Evolutionary conservation across 2,113 vertebrate genomes (phyloP), one percentile per base, ranked within the genome.

Genomic region (Anguilla japonica): DNA sequence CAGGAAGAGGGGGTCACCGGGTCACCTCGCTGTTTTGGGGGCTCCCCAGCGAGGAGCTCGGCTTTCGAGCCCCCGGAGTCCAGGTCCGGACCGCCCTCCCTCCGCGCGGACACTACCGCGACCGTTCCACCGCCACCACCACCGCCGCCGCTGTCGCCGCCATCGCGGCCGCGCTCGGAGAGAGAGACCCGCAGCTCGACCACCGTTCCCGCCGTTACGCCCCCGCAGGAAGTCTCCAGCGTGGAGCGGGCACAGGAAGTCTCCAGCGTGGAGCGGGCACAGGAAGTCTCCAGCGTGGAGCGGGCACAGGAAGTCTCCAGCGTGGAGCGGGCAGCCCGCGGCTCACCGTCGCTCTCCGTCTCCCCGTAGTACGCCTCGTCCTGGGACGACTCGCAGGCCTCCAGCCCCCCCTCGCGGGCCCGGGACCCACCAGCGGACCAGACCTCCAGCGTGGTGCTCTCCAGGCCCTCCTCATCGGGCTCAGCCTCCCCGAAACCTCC

Each of bases 361-460:
- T 91, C 94, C 71, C 89, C 88, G 34, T 91, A 91, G 81, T 93
- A 91, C 84, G 90, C 93, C 67, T 92, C 94, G 2, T 90, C 94
- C 87, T 94, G 89, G 88, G 89, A 89, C 26, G 89, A 89, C 26
- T 94, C 93, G 86, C 91, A 89, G 67, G 91, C 84, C 83, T 90
- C 93, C 79, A 92, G 57, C 87, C 95, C 95, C 81, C 89, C 95
- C 79, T 89, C 90, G n/a, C 56, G 91, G 82, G 85, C 85, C 43
- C 43, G 83, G 82, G 88, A 94, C 79, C 92, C 92, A 88, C 53
- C 91, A 82, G 0, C 91, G 82, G 0, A 91, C 81, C 93, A 91
- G 86, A 96, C 96, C 87, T 96, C 94, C 84, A 97, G 93, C 40
- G 95, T 96, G 85, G 96, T 96, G 71, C 93, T 98, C 91, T 96